Base-by-base conservation (phyloP, 2,113 vertebrate genomes). In the Picathartes gymnocephalus region DNA sequence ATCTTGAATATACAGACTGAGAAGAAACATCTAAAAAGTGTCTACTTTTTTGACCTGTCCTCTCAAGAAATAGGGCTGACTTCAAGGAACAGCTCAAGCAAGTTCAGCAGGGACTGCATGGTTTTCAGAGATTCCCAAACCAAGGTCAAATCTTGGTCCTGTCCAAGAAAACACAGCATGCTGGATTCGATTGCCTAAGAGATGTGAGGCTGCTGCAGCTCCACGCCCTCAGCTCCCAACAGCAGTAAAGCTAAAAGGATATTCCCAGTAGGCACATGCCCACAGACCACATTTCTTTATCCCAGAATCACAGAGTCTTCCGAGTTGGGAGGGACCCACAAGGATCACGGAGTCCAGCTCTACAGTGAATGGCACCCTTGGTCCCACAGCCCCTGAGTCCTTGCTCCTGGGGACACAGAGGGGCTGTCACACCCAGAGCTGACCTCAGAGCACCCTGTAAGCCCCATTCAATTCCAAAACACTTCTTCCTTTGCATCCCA, bases 251-350 rank as follows among this genome's bases (percentile, higher is more conserved):
- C 39, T 44, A 33, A 82, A 62, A 48, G 2, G 15, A 7, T 21
- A 68, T 86, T 37, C 40, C n/a, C 19, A 27, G 23, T 9, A 40
- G 68, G 51, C 33, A 45, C 20, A 31, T 21, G 27, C 45, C 37
- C 27, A 54, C 24, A 44, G 21, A 44, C 4, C 23, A 50, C 0
- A 0, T 31, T 76, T 70, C 39, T 53, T 7, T 30, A 25, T 28
- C 42, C 39, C 22, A 25, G 44, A 15, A 48, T 39, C n/a, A 18
- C 25, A 37, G 61, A 56, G 10, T 17, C 18, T 40, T 27, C 42
- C 0, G 0, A 13, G 51, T 13, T 1, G 1, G 12, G n/a, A n/a
- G 28, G n/a, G 22, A 39, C 22, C n/a, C n/a, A 20, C 28, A 4
- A 33, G n/a, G 64, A 57, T 28, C 28, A 47, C 0, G 3, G n/a